These are phyloP conservation scores for Dinocampus coccinellae DNA, from an alignment of 2,888 invertebrate genomes.

Conservation along the genomic window DNA sequence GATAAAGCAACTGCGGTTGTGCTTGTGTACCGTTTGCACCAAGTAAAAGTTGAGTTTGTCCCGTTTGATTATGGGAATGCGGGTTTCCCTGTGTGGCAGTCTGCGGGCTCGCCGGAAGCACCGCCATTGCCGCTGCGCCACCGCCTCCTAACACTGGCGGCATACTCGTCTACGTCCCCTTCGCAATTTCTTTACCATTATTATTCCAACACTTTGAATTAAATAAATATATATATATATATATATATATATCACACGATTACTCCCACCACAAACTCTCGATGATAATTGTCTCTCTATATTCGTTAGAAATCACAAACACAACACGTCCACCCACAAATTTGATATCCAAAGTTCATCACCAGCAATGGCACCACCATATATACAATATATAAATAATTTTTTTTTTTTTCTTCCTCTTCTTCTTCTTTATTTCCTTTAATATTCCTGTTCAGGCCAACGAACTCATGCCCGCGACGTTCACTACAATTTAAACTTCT, in stretches of 20 bases:
- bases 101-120: conserved; percentile 69
- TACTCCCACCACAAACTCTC: neutral
- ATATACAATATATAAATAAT: too few relatives aligned
- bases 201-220: neutral
- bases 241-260: too few relatives aligned
- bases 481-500: conserved; percentile 25
- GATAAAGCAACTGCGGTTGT: conserved; percentile 65
- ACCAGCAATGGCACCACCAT: too few relatives aligned
- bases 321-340: neutral
- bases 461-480: conserved; percentile 9
- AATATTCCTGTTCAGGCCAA: conserved; percentile 20
- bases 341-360: neutral
- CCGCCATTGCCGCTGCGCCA: conserved; percentile 64
- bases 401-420: neutral
- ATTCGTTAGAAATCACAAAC: too few relatives aligned
- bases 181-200: conserved; percentile 11
- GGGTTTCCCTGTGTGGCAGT: conserved; percentile 66
- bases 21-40: conserved; percentile 53
- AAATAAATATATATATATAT: neutral
- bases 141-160: conserved; percentile 68
- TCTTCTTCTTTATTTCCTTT: neutral
- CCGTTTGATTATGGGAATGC: conserved; percentile 49
- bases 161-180: conserved; percentile 55
- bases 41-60: conserved; percentile 45
- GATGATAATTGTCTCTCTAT: too few relatives aligned